phyloP scores from a whole-genome alignment of 1,140 invertebrate genomes.

The Globodera ellingtonae region DNA sequence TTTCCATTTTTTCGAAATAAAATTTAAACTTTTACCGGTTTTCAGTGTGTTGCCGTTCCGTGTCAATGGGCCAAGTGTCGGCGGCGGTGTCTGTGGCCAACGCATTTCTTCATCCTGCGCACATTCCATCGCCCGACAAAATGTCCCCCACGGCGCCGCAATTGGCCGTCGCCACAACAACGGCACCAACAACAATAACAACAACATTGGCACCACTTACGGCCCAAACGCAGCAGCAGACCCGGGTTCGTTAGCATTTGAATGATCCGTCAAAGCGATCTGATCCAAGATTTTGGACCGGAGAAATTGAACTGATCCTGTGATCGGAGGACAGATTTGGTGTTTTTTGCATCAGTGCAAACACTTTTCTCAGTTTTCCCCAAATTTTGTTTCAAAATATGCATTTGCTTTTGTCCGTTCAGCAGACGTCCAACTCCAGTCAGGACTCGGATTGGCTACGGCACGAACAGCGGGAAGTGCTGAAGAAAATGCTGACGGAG shows the following conservation, averaged over 20 bases:
- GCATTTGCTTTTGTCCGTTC: not conserved
- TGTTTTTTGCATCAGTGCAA: too few species aligned
- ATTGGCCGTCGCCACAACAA: slow-evolving; percentile 11
- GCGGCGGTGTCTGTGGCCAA: not conserved
- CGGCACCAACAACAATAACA: slow-evolving; percentile 1
- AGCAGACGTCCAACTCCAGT: slow-evolving; percentile 1
- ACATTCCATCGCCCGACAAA: slow-evolving; percentile 15
- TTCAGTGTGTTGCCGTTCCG: slow-evolving; percentile 21
- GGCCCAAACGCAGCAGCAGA: slow-evolving; percentile 5
- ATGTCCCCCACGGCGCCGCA: slow-evolving; percentile 13
- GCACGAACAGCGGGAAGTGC: slow-evolving; percentile 35
- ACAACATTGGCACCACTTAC: not conserved
- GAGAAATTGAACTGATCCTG: too few species aligned
- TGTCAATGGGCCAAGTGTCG: slow-evolving; percentile 31
- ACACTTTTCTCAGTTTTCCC: too few species aligned
- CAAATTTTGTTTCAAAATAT: not conserved
- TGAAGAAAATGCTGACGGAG: slow-evolving; percentile 38
- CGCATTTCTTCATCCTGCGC: slow-evolving; percentile 7
- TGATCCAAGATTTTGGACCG: too few species aligned
- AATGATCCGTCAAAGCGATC: too few species aligned
- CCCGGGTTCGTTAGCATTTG: not conserved
- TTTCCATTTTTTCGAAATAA: too few species aligned
- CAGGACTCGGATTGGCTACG: slow-evolving; percentile 31
- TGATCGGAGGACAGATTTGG: too few species aligned
- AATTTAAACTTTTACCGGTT: not conserved